phyloP scores from a whole-genome alignment of 2,113 vertebrate species.

The Crotalus tigris region DNA sequence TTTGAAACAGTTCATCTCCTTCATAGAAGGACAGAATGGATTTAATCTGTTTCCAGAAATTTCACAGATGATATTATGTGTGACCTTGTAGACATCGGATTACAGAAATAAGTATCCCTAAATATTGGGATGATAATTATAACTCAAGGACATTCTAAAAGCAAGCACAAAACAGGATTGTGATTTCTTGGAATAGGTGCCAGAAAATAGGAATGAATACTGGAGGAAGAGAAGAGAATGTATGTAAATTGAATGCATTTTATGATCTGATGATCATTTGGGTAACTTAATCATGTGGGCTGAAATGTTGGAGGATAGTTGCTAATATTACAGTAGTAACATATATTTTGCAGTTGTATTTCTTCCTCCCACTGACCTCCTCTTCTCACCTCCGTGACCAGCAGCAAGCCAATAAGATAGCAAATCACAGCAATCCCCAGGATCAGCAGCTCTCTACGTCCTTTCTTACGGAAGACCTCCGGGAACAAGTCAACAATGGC shows the following conservation, averaged over 20 bases:
- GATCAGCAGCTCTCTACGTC: slow-evolving; percentile 79
- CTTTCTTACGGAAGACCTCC: slow-evolving; percentile 73
- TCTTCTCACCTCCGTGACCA: slow-evolving; percentile 81
- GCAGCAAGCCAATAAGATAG: slow-evolving; percentile 83
- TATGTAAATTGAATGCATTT: not conserved
- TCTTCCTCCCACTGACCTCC: not conserved
- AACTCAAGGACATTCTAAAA: not conserved
- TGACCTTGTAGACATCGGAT: not conserved
- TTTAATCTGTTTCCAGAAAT: not conserved
- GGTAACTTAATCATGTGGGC: not conserved
- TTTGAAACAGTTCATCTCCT: not conserved
- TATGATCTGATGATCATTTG: not conserved
- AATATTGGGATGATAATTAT: not conserved
- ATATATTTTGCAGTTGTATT: not conserved
- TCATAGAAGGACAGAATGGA: not conserved
- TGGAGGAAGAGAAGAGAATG: not conserved
- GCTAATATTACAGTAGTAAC: not conserved
- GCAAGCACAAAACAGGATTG: not conserved
- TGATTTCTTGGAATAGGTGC: not conserved
- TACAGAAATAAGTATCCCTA: not conserved
- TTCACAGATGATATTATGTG: not conserved
- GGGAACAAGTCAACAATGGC: slow-evolving; percentile 87
- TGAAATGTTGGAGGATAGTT: not conserved
- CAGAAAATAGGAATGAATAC: not conserved
- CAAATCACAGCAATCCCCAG: slow-evolving; percentile 73